phyloP scores from a whole-genome alignment of 2,797 vertebrate species.

The Nasua narica region DNA sequence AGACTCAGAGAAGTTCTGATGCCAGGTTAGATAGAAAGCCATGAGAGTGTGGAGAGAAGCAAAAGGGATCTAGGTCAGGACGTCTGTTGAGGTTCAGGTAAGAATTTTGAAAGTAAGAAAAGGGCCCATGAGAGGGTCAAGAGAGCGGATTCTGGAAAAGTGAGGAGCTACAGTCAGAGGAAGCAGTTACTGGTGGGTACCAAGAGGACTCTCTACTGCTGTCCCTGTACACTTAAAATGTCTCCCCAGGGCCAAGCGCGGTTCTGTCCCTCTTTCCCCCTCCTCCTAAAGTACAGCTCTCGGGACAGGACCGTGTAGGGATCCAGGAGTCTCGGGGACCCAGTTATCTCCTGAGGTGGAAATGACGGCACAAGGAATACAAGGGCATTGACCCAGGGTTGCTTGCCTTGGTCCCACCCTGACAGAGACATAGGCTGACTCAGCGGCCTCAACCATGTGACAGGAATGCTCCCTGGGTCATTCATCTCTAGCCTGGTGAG shows the following conservation, averaged over 20 bases:
- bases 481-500: not conserved
- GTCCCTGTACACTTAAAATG: not conserved
- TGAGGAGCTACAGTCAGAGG: not conserved
- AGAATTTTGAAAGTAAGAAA: not conserved
- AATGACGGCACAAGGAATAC: not conserved
- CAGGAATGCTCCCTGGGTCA: not conserved
- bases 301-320: not conserved
- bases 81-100: not conserved
- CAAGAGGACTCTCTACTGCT: not conserved
- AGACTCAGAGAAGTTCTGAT: not conserved
- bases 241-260: not conserved
- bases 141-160: not conserved
- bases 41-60: not conserved
- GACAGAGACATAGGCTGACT: constrained; percentile 41
- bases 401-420: not conserved
- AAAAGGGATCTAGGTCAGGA: not conserved
- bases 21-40: not conserved
- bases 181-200: not conserved
- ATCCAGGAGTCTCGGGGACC: not conserved
- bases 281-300: not conserved
- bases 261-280: too few species aligned
- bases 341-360: not conserved
- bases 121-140: not conserved
- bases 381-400: not conserved
- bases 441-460: not conserved